These are phyloP conservation scores for Spodoptera picta DNA, from an alignment of 2,888 invertebrate species.

Conservation along the genomic window DNA sequence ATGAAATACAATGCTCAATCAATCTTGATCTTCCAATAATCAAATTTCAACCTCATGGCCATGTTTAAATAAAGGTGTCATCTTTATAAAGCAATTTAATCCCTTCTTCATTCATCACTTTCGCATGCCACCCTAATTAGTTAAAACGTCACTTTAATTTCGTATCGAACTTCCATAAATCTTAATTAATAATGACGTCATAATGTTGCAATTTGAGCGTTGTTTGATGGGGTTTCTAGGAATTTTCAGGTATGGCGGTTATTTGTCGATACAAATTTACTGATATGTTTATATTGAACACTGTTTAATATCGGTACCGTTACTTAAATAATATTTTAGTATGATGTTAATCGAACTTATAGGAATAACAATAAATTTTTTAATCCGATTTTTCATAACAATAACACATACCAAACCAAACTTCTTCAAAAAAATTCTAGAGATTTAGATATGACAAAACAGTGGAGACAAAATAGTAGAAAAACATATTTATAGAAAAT, in stretches of 20 bases:
- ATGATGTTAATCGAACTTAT: too few species aligned
- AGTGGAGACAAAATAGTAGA: too few species aligned
- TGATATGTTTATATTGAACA: too few species aligned
- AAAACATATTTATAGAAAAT: too few species aligned
- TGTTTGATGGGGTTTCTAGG: constrained; percentile 29
- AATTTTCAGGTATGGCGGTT: constrained; percentile 4
- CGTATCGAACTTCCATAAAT: constrained; percentile 37
- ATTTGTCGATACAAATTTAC: background rate
- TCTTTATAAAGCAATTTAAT: constrained; percentile 13
- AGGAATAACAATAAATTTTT: too few species aligned
- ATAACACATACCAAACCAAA: too few species aligned
- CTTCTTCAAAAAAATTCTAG: too few species aligned
- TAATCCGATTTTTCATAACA: too few species aligned
- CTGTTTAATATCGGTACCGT: too few species aligned
- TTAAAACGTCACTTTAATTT: constrained; percentile 25
- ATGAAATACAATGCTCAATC: too few species aligned
- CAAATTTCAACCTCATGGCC: background rate
- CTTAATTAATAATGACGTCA: constrained; percentile 17
- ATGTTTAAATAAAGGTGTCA: constrained; percentile 5
- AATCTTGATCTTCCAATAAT: background rate
- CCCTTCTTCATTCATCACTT: constrained; percentile 35
- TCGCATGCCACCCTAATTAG: constrained; percentile 35
- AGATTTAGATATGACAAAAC: too few species aligned
- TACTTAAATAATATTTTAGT: too few species aligned
- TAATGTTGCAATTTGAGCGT: constrained; percentile 4